These are phyloP conservation scores for Moxostoma hubbsi DNA, from an alignment of 2,797 vertebrate genomes.

Conservation along the genomic window DNA sequence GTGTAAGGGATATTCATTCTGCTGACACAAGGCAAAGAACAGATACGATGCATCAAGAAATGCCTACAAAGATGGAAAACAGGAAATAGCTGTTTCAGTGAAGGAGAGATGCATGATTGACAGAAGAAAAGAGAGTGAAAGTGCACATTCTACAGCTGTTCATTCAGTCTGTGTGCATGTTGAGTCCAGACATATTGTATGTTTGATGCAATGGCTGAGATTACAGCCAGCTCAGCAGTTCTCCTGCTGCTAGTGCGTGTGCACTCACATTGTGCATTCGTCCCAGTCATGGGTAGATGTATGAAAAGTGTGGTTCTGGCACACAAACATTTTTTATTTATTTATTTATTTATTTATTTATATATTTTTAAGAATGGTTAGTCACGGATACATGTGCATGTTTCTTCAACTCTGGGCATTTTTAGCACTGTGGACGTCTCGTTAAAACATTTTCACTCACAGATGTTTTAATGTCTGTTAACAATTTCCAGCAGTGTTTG, in stretches of 20 bases:
- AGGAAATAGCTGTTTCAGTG: slow-evolving; percentile 42
- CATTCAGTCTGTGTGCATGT: background rate
- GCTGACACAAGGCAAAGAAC: background rate
- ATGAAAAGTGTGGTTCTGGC: background rate
- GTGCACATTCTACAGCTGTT: slow-evolving; percentile 41
- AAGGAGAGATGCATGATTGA: slow-evolving; percentile 25
- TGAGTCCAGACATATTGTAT: slow-evolving; percentile 1
- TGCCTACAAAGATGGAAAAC: slow-evolving; percentile 10
- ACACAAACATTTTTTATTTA: no score
- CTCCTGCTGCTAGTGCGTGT: background rate
- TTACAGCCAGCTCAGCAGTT: slow-evolving; percentile 13
- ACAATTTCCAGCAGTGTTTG: no score
- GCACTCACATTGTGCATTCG: background rate
- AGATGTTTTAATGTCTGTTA: no score
- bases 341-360: no score
- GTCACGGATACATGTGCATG: no score
- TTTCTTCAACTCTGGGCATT: no score
- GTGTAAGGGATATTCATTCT: no score
- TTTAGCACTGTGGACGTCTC: no score
- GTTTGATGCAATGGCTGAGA: slow-evolving; percentile 23
- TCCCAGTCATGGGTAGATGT: background rate
- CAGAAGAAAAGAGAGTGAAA: slow-evolving; percentile 42
- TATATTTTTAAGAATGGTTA: no score
- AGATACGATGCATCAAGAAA: background rate
- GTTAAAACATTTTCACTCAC: no score